phyloP scores from a whole-genome alignment of 2,113 vertebrate species.

The Triplophysa siluroides region DNA sequence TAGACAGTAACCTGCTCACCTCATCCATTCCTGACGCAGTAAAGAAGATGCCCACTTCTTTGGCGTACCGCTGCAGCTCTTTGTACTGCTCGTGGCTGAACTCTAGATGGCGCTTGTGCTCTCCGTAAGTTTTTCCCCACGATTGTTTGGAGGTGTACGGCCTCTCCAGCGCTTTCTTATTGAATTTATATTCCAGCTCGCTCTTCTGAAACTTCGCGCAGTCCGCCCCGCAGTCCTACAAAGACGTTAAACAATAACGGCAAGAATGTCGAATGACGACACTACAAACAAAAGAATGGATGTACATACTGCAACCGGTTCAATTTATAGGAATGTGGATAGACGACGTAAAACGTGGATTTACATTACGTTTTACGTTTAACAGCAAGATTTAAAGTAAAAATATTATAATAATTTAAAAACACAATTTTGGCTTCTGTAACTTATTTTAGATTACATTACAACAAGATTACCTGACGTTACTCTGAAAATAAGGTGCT shows the following conservation, averaged over 20 bases:
- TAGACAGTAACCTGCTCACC: slow-evolving; percentile 67
- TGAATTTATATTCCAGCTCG: slow-evolving; percentile 92
- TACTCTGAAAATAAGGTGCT: no score
- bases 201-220: slow-evolving; percentile 99
- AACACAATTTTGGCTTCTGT: no score
- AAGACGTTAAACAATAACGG: slow-evolving; percentile 1
- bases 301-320: no score
- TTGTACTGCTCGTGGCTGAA: slow-evolving; percentile 90
- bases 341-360: no score
- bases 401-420: no score
- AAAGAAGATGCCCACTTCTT: slow-evolving; percentile 92
- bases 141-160: slow-evolving; percentile 87
- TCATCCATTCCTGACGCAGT: slow-evolving; percentile 98
- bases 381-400: no score
- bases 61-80: slow-evolving; percentile 85
- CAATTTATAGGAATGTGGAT: no score
- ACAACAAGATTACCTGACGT: no score
- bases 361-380: no score
- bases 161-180: slow-evolving; percentile 84
- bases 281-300: no score
- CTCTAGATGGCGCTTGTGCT: slow-evolving; percentile 92
- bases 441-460: no score
- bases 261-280: no score
- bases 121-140: slow-evolving; percentile 92
- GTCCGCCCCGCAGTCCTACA: slow-evolving; percentile 91